Evolutionary conservation across 2,113 vertebrate genomes (phyloP), one percentile per base, ranked within the genome.

Genomic region (Sylvicapra grimmia): DNA sequence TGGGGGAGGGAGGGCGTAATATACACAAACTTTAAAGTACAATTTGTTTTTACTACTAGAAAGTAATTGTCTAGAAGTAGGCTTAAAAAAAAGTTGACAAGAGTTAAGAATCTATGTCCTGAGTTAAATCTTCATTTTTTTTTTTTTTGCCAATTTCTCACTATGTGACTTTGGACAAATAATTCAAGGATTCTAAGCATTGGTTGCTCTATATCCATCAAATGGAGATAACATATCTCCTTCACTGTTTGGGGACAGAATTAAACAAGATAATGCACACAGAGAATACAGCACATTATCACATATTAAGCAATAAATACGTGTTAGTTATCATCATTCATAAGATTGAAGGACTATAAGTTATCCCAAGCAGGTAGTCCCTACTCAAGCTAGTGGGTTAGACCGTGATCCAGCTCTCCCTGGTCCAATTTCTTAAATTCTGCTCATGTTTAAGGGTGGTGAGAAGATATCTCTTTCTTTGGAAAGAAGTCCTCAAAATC

Each of bases 111-210:
- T 6, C 23, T 9, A 25, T 44, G 1, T 75, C n/a, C 72, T 49
- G 31, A 25, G 49, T 68, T 68, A 89, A 89, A 77, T 82, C 33
- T 93, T 65, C n/a, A 29, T 79, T 80, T 89, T 68, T 84, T 80
- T 89, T 68, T 84, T n/a, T 92, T 72, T 85, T n/a, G 12, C 33
- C 25, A n/a, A 31, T 65, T 86, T 90, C 31, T 86, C 14, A 68
- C 18, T 68, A 49, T 40, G 31, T 59, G 25, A 29, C 33, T 79
- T 94, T 86, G 44, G 58, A 36, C 16, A 86, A 91, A 36, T 40
- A 44, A 47, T 1, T 86, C 29, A 49, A 65, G 49, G 40, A n/a
- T 61, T 97, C 14, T 93, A 72, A 83, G n/a, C 27, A 25, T 65
- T 27, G 23, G 8, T 95, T 82, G 3, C 36, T 79, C 19, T 53